Base-by-base conservation (phyloP, 2,113 vertebrate genomes). In the Silurus asotus region DNA sequence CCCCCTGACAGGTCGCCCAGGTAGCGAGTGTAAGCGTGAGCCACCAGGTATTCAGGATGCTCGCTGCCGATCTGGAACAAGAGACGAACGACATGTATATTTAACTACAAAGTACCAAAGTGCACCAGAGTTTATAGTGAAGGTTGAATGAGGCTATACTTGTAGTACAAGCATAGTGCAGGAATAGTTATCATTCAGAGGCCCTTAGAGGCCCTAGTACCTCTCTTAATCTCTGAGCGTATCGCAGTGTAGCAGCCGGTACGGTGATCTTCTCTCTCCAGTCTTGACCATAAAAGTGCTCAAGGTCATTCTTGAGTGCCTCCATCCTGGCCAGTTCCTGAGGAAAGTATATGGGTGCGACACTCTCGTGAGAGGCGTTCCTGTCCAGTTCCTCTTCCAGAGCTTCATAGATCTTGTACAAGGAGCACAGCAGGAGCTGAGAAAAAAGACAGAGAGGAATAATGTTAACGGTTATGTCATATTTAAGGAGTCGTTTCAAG, bases 1-100 rank as follows among this genome's bases (percentile, higher is more conserved):
- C 98, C 98, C 0, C 98, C 98, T 0, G 98, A 99, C 85, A 99
- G 95, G 92, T 99, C 98, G 0, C 98, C 98, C 10, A 99, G 92
- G 92, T 99, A 99, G 0, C 98, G 96, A 48, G 97, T 99, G 88
- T 99, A 99, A 78, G 98, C 93, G 1, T 99, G 98, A 88, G 97
- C 96, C 48, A 99, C 93, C 89, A 99, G 94, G 65, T 96, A 94
- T 90, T 96, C 96, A 0, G 97, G 97, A 86, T 96, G 93, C 37
- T 84, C 69, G 20, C 53, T 20, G 28, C 82, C 37, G 13, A 84
- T 61, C 69, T 84, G 82, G 13, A 55, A 56, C 15, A 37, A 19
- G 9, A 37, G 15, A 53, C 6, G 67, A 56, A 7, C 25, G 11
- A 13, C 55, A 45, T 61, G 56, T 3, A 14, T 61, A 45, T 45